Evolutionary conservation across 2,113 vertebrate species (phyloP), one percentile per base, ranked within the genome.

Genomic region (Orthonyx spaldingii): DNA sequence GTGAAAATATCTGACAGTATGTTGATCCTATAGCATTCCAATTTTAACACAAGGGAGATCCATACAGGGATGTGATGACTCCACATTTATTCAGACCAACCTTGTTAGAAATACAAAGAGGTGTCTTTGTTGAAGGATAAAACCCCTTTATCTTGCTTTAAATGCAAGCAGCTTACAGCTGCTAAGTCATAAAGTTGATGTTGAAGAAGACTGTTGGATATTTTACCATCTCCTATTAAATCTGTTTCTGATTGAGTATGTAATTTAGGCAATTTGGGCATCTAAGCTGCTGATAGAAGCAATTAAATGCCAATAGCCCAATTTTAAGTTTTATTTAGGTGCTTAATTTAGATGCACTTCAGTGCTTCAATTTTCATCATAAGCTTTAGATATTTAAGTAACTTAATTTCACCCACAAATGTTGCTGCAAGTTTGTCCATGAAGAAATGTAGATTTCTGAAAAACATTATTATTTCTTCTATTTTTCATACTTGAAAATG

Each of bases 301-400:
- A 89, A 78, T 79, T 87, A 91, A 76, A 64, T 87, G 53, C 63
- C 68, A 76, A 47, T 65, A 72, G 79, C 37, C 50, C 32, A 20
- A 63, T 90, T 92, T 88, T 76, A 82, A 82, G n/a, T 91, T 93
- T 80, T 88, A 80, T 92, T 88, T 93, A 81, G 76, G 42, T 86
- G 27, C 33, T 81, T 83, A 65, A 74, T 93, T 86, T 94, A 72
- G 47, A 37, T 69, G 53, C 32, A 44, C 39, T 89, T 92, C 46
- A 84, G 23, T 78, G 64, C 23, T 93, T 86, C 50, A 35, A 39
- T 90, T 90, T 90, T 83, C n/a, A 28, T 86, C 83, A 10, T 61
- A 63, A 83, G 20, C 30, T 80, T 93, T 72, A 60, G 60, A 69
- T 46, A 44, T 56, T 65, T 71, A 53, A 89, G 44, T 52, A 64